phyloP scores from a whole-genome alignment of 2,888 invertebrate species.

The Hipparchia semele region DNA sequence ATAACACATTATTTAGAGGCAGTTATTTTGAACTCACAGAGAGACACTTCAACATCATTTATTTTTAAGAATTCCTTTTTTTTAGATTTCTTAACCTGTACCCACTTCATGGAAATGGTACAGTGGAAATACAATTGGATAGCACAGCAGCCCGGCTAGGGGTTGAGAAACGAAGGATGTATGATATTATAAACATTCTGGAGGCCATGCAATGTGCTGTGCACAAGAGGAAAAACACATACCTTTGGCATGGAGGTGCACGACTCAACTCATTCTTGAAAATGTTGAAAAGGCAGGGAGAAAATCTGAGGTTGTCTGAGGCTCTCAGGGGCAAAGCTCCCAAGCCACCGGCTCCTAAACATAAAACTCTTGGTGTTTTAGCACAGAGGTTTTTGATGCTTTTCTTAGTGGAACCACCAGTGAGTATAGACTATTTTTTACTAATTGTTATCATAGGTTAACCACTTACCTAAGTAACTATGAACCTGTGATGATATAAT shows the following conservation, averaged over 20 bases:
- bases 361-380: slow-evolving; percentile 86
- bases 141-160: slow-evolving; percentile 84
- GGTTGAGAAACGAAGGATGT: slow-evolving; percentile 87
- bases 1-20: no score
- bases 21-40: no score
- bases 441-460: no score
- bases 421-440: slow-evolving; percentile 56
- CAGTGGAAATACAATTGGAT: slow-evolving; percentile 84
- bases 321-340: slow-evolving; percentile 77
- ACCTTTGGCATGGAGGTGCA: slow-evolving; percentile 87
- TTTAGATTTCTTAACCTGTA: slow-evolving; percentile 82
- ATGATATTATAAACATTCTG: slow-evolving; percentile 88
- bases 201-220: slow-evolving; percentile 88
- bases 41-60: no score
- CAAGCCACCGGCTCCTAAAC: slow-evolving; percentile 80
- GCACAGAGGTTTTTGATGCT: slow-evolving; percentile 89
- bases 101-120: slow-evolving; percentile 76
- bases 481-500: no score
- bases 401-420: slow-evolving; percentile 85
- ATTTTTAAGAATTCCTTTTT: slow-evolving; percentile 23
- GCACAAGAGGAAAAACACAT: slow-evolving; percentile 86
- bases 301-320: slow-evolving; percentile 77
- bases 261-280: slow-evolving; percentile 83
- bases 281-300: slow-evolving; percentile 84
- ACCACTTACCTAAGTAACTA: no score